Conservation (phyloP, 2,797 vertebrate genomes). For the Chanos chanos region DNA sequence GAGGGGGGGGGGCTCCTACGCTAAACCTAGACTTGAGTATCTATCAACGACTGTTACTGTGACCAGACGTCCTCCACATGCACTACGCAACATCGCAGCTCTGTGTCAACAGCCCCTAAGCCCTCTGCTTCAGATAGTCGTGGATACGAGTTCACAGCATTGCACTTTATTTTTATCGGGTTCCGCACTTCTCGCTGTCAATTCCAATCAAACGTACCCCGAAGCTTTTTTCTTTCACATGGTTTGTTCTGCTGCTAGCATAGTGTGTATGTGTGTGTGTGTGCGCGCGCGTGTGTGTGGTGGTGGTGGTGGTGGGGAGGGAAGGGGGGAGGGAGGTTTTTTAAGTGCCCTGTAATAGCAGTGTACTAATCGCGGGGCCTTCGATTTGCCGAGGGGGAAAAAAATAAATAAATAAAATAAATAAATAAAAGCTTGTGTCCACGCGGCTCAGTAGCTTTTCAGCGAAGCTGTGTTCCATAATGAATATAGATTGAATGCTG, state of each 20-base stretch:
- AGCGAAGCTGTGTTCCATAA: slow-evolving; percentile 72
- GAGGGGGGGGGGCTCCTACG: no score
- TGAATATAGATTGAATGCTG: slow-evolving; percentile 79
- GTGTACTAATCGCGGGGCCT: slow-evolving; percentile 71
- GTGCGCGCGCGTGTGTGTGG: no score
- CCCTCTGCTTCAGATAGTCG: slow-evolving; percentile 11
- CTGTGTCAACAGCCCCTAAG: not conserved
- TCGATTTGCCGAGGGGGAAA: slow-evolving; percentile 65
- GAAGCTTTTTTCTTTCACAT: slow-evolving; percentile 59
- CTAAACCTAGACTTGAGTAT: no score
- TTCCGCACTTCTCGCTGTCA: slow-evolving; percentile 56
- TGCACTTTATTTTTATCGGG: slow-evolving; percentile 38
- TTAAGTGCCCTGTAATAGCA: slow-evolving; percentile 77
- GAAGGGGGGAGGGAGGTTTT: slow-evolving; percentile 59
- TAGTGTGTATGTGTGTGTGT: no score
- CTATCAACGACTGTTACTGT: no score
- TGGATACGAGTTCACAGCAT: slow-evolving; percentile 39
- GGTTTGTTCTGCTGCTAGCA: slow-evolving; percentile 60
- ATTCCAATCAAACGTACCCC: slow-evolving; percentile 57
- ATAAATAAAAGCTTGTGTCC: slow-evolving; percentile 76
- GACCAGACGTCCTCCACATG: no score
- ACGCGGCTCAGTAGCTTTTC: slow-evolving; percentile 63
- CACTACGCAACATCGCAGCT: not conserved
- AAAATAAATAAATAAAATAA: slow-evolving; percentile 79
- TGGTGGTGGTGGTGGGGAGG: no score